Evolutionary conservation across 2,797 vertebrate species (phyloP), one percentile per base, ranked within the genome.

Genomic region (Enteromius mattozi): DNA sequence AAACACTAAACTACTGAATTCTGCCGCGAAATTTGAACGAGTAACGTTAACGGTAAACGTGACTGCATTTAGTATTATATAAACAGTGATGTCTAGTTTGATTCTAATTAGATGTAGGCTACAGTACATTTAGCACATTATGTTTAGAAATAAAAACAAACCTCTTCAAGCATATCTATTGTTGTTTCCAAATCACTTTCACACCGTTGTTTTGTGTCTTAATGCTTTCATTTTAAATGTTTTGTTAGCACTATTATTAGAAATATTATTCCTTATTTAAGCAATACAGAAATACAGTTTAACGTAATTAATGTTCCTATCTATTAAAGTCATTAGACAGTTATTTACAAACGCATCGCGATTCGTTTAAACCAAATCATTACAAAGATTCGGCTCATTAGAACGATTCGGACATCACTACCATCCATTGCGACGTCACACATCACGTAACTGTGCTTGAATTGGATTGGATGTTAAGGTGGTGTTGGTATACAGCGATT

Each of bases 391-490:
- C 75, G 65, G 37, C 69, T 84, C 75, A n/a, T 14, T 13, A 45
- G 61, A 83, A 51, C 49, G 82, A 78, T 14, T 84, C 82, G 91
- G 89, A 92, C 90, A 92, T 93, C 78, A 35, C 49, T 13, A 6
- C 72, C 65, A 42, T 70, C 93, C 93, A 92, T 94, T 93, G 86
- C 87, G 90, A 94, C 94, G 95, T 96, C 95, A 96, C 92, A 88
- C 87, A 92, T 91, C 93, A 94, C 95, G 95, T 94, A 94, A 93
- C 92, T 91, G 91, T 90, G 89, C 89, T 93, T 91, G 92, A 90
- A 93, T 93, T 93, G 87, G 90, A 91, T 93, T 92, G 89, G 91
- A 89, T 85, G 83, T 35, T 68, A 82, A 30, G 85, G 83, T 87
- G 87, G 88, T 56, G 84, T 86, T 86, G 87, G 85, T 85, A 85